Evolutionary conservation across 64 coral and sea anemone genomes (phyloP).

Genomic region (Stichodactyla helianthus): DNA sequence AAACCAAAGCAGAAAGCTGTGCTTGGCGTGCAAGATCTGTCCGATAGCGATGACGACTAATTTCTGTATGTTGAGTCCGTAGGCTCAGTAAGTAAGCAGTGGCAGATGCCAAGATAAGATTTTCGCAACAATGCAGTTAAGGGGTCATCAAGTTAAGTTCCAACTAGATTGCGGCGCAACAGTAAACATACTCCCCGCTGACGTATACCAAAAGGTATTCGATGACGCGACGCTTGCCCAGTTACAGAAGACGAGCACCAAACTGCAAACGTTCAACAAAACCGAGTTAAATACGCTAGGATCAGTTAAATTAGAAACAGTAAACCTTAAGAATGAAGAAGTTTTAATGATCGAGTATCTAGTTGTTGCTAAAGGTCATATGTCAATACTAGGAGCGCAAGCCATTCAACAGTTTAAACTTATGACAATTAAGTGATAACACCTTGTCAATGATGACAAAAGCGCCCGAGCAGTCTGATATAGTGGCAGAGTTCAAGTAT

Average conservation of each 20-base stretch:
- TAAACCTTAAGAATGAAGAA: too few species aligned
- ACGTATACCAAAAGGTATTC: slow-evolving; percentile 16
- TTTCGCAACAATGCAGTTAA: slow-evolving; percentile 31
- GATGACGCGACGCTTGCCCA: too few species aligned
- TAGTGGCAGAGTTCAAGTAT: too few species aligned
- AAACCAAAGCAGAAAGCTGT: too few species aligned
- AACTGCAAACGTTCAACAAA: too few species aligned
- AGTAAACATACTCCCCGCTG: slow-evolving; percentile 54
- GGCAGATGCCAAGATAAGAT: slow-evolving; percentile 22
- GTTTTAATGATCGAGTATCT: background rate
- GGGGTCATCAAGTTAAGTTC: slow-evolving; percentile 37
- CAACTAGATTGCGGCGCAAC: slow-evolving; percentile 63
- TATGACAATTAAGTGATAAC: too few species aligned
- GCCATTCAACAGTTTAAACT: slow-evolving; percentile 44
- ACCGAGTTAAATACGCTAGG: slow-evolving; percentile 27
- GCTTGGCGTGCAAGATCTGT: too few species aligned
- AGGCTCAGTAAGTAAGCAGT: slow-evolving; percentile 16
- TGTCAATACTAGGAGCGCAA: slow-evolving; percentile 25
- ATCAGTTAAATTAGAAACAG: too few species aligned
- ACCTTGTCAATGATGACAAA: too few species aligned
- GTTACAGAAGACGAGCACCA: too few species aligned
- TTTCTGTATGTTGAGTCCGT: slow-evolving; percentile 17
- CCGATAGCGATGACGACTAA: slow-evolving; percentile 33
- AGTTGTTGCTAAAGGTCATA: background rate
- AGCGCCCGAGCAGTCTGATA: too few species aligned